A percentile compares a stretch with the other conserved stretches of the same genome.
phyloP scores from a whole-genome alignment of 2,888 invertebrate species.

The Crocallis elinguaria region DNA sequence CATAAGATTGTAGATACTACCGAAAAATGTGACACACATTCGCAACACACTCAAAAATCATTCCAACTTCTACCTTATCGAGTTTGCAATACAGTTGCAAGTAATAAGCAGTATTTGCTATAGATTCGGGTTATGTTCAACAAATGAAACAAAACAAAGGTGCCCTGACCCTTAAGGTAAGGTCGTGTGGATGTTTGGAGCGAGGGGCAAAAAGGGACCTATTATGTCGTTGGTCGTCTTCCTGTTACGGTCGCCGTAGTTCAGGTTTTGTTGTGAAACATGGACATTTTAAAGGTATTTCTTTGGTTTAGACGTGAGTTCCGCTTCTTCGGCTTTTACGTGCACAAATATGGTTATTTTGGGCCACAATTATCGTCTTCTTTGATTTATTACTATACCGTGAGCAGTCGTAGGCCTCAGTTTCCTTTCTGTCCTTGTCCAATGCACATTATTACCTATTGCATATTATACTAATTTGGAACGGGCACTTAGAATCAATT shows the following conservation, averaged over 20 bases:
- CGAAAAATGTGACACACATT: conserved; percentile 2
- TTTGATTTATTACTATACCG: too few relatives aligned
- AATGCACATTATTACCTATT: too few relatives aligned
- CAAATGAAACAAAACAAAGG: conserved; percentile 34
- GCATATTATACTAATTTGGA: too few relatives aligned
- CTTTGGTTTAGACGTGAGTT: background rate
- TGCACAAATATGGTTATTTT: too few relatives aligned
- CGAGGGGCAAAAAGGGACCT: conserved; percentile 36
- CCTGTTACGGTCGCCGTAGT: conserved; percentile 25
- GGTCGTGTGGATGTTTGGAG: conserved; percentile 30
- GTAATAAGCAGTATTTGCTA: background rate
- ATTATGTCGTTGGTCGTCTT: conserved; percentile 29
- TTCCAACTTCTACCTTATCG: background rate
- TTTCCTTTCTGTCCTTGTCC: too few relatives aligned
- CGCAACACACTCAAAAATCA: background rate
- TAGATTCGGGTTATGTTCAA: conserved; percentile 13
- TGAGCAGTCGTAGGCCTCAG: too few relatives aligned
- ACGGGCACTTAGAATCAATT: too few relatives aligned
- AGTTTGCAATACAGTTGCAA: background rate
- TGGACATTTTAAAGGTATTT: background rate
- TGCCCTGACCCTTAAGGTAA: conserved; percentile 26
- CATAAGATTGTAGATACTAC: conserved; percentile 2
- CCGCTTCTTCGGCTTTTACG: background rate
- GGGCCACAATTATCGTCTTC: too few relatives aligned
- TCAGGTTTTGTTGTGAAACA: conserved; percentile 24